Conservation (phyloP, 1,140 invertebrate species). For the Neodiprion lecontei region DNA sequence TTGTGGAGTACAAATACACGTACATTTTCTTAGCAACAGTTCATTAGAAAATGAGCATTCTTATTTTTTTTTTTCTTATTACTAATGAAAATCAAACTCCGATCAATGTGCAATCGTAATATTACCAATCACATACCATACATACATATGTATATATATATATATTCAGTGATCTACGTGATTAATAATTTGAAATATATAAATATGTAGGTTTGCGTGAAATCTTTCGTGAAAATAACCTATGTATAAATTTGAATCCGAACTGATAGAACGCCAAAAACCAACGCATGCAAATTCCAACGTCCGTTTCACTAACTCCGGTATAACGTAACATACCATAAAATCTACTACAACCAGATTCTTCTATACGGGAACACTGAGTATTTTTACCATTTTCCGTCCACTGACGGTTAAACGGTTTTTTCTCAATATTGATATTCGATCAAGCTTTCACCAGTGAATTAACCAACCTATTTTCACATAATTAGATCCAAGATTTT, state of each 20-base stretch:
- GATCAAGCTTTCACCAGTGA: neutral
- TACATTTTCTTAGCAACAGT: neutral
- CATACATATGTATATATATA: too few relatives aligned
- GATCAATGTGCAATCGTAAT: neutral
- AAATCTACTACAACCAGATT: neutral
- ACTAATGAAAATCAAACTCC: neutral
- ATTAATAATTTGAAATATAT: constrained; percentile 33
- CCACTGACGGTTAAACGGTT: constrained; percentile 2
- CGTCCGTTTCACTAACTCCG: neutral
- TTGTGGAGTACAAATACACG: neutral
- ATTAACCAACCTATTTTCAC: neutral
- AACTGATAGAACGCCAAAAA: neutral
- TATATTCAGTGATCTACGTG: constrained; percentile 24
- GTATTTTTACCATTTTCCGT: constrained; percentile 13
- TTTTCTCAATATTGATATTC: neutral
- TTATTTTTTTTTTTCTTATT: neutral
- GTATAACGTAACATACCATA: neutral
- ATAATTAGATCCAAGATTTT: constrained; percentile 18
- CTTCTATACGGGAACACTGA: constrained; percentile 5
- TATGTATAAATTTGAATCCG: neutral
- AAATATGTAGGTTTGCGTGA: constrained; percentile 23
- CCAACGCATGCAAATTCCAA: neutral
- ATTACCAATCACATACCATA: too few relatives aligned
- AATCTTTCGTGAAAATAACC: constrained; percentile 14
- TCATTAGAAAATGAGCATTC: neutral